A percentile compares a stretch with the other conserved stretches of the same genome.
These are phyloP conservation scores for Sinelater perroti DNA, from an alignment of 2,888 invertebrate species.

Conservation along the genomic window DNA sequence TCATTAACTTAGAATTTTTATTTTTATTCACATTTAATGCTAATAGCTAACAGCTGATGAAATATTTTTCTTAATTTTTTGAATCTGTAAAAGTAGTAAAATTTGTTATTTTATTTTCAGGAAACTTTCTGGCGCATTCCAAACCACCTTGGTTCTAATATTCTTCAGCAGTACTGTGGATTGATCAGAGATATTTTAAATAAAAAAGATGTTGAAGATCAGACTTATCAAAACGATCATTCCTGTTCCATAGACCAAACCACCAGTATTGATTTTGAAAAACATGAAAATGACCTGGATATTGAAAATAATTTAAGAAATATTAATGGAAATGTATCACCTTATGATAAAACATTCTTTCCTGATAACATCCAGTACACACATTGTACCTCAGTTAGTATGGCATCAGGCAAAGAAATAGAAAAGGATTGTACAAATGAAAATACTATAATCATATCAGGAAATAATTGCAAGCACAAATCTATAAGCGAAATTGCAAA, in stretches of 20 bases:
- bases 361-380: neutral
- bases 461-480: too few species aligned
- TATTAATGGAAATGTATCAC: conserved; percentile 45
- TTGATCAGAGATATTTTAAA: conserved; percentile 67
- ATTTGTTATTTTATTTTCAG: conserved; percentile 57
- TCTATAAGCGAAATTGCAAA: too few species aligned
- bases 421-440: neutral
- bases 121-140: conserved; percentile 91
- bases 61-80: too few species aligned
- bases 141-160: conserved; percentile 65
- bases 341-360: conserved; percentile 21
- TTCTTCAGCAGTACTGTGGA: conserved; percentile 66
- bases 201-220: conserved; percentile 31
- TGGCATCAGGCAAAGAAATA: neutral
- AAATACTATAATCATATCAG: too few species aligned
- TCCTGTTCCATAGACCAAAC: too few species aligned
- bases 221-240: too few species aligned
- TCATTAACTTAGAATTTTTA: neutral
- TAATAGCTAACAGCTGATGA: too few species aligned
- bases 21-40: too few species aligned
- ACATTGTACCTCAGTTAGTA: neutral
- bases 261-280: neutral
- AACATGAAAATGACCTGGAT: conserved; percentile 41
- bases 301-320: conserved; percentile 59
- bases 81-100: too few species aligned